phyloP scores from a whole-genome alignment of 1,140 invertebrate species.

The Diabrotica undecimpunctata region DNA sequence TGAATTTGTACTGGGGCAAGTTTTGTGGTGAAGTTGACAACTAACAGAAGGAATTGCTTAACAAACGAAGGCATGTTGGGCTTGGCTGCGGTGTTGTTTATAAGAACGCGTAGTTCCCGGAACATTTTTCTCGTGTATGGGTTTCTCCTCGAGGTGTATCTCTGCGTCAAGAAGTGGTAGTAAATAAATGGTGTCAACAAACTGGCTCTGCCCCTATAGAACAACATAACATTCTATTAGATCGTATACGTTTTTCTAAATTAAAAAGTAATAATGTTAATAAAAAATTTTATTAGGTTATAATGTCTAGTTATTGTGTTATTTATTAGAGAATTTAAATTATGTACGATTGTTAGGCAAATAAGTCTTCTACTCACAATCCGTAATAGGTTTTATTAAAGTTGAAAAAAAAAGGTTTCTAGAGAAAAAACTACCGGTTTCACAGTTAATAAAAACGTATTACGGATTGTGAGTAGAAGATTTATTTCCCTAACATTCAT shows the following conservation, averaged over 20 bases:
- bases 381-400: too few relatives aligned
- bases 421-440: too few relatives aligned
- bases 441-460: too few relatives aligned
- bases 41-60: conserved; percentile 50
- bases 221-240: conserved; percentile 16
- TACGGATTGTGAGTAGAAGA: too few relatives aligned
- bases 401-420: too few relatives aligned
- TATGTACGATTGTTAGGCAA: too few relatives aligned
- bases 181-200: conserved; percentile 89
- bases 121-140: conserved; percentile 91
- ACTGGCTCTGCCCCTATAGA: conserved; percentile 76
- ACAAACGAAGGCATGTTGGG: conserved; percentile 61
- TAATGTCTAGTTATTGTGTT: neutral
- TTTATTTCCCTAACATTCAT: too few relatives aligned
- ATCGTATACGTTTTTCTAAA: too few relatives aligned
- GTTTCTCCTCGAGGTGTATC: conserved; percentile 90
- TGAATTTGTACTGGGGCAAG: conserved; percentile 58
- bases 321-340: too few relatives aligned
- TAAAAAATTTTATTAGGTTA: too few relatives aligned
- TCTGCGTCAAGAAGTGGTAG: conserved; percentile 87
- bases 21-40: conserved; percentile 58
- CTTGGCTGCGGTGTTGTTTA: conserved; percentile 59
- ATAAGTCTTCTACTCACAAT: too few relatives aligned
- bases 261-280: too few relatives aligned
- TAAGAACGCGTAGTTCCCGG: conserved; percentile 65